These are phyloP conservation scores for Polydrusus cervinus DNA, from an alignment of 2,888 invertebrate species.

Conservation along the genomic window DNA sequence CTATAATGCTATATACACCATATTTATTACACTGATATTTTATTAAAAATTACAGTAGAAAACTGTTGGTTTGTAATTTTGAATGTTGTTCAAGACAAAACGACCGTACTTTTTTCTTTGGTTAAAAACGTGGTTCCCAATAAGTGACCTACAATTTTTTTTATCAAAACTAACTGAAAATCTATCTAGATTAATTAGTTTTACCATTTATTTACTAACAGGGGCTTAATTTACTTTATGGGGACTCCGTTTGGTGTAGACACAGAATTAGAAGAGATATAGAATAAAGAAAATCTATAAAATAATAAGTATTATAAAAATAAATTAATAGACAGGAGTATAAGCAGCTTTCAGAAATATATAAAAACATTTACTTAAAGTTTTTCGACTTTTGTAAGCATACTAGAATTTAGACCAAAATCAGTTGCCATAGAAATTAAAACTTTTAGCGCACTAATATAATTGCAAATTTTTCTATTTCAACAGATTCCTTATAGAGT, in stretches of 20 bases:
- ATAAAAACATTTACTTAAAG: no score
- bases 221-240: slow-evolving; percentile 5
- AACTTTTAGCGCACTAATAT: no score
- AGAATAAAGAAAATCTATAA: neutral
- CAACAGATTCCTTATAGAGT: no score
- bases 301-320: neutral
- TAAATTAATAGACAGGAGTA: neutral
- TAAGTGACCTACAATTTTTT: slow-evolving; percentile 8
- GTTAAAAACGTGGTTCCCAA: slow-evolving; percentile 13
- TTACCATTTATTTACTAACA: slow-evolving; percentile 32
- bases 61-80: slow-evolving; percentile 17
- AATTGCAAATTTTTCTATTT: no score
- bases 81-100: slow-evolving; percentile 50
- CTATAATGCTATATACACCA: slow-evolving; percentile 41
- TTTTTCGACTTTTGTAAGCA: no score
- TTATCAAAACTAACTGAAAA: slow-evolving; percentile 17
- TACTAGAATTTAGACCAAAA: no score
- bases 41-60: slow-evolving; percentile 22
- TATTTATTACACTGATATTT: slow-evolving; percentile 35
- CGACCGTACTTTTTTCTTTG: slow-evolving; percentile 23
- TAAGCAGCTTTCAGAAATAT: no score
- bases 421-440: no score
- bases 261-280: slow-evolving; percentile 15
- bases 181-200: slow-evolving; percentile 24
- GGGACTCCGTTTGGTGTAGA: slow-evolving; percentile 11